These are phyloP conservation scores for Papilio polyxenes DNA, from an alignment of 1,140 invertebrate species.

Conservation along the genomic window DNA sequence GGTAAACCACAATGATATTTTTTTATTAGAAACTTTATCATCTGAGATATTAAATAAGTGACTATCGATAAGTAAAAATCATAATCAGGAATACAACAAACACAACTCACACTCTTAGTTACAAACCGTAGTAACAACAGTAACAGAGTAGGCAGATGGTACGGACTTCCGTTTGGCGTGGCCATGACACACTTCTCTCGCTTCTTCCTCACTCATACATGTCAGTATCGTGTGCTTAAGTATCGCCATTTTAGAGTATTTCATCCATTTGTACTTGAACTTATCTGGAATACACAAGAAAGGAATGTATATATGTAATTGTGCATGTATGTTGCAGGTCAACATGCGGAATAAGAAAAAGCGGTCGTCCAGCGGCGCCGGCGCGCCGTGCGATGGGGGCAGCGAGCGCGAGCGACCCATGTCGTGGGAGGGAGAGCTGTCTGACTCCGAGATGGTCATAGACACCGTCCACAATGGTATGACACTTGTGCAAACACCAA, in stretches of 20 bases:
- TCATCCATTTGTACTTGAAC: no score
- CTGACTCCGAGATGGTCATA: constrained; percentile 87
- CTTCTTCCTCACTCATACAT: no score
- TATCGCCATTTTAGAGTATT: no score
- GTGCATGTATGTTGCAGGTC: constrained; percentile 55
- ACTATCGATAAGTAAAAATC: neutral
- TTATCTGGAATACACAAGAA: no score
- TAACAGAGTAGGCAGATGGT: no score
- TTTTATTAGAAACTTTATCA: constrained; percentile 15
- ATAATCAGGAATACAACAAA: no score
- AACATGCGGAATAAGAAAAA: constrained; percentile 80
- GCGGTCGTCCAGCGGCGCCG: constrained; percentile 69
- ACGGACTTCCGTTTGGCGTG: no score
- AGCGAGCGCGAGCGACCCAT: constrained; percentile 84
- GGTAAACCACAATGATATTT: constrained; percentile 49
- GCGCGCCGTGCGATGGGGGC: constrained; percentile 58
- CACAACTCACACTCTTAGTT: no score
- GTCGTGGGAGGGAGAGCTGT: constrained; percentile 95
- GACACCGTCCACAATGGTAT: constrained; percentile 82
- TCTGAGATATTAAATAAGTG: neutral
- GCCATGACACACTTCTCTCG: no score
- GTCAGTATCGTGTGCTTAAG: no score
- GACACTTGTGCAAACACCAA: constrained; percentile 17
- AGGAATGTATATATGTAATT: no score
- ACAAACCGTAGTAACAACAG: no score